Percentiles rank a stretch among this genome's conserved stretches.
phyloP scores from a whole-genome alignment of 2,113 vertebrate species.

The Albula glossodonta region DNA sequence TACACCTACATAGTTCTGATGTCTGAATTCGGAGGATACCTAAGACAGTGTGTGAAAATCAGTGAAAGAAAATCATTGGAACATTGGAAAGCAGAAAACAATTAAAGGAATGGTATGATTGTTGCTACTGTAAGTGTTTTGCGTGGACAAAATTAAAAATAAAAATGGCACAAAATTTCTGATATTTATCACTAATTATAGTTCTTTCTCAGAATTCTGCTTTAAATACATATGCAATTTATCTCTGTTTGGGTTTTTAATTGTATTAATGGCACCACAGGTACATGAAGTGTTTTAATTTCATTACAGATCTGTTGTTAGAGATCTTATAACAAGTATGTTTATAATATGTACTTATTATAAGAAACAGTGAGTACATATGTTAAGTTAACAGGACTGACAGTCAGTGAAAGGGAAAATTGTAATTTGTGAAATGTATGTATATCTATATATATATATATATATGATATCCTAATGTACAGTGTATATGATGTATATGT shows the following conservation, averaged over 20 bases:
- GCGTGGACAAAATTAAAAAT: background rate
- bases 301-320: background rate
- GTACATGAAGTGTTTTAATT: slow-evolving; percentile 8
- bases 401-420: background rate
- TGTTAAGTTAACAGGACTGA: background rate
- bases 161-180: background rate
- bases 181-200: background rate
- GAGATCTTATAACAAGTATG: background rate
- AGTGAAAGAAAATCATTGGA: background rate
- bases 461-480: background rate
- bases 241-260: background rate
- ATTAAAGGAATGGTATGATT: background rate
- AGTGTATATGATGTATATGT: background rate
- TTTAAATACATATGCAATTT: background rate
- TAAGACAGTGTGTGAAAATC: background rate
- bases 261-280: background rate
- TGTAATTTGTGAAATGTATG: background rate
- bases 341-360: background rate
- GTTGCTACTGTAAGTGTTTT: slow-evolving; percentile 4
- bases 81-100: background rate
- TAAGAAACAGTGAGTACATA: background rate
- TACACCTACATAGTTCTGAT: too few species aligned
- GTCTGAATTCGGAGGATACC: too few species aligned
- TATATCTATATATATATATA: background rate
- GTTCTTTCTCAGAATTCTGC: background rate